A percentile compares a stretch with the other conserved stretches of the same genome.
Evolutionary conservation across 1,140 invertebrate species (phyloP).

Genomic region (Sesamia nonagrioides): DNA sequence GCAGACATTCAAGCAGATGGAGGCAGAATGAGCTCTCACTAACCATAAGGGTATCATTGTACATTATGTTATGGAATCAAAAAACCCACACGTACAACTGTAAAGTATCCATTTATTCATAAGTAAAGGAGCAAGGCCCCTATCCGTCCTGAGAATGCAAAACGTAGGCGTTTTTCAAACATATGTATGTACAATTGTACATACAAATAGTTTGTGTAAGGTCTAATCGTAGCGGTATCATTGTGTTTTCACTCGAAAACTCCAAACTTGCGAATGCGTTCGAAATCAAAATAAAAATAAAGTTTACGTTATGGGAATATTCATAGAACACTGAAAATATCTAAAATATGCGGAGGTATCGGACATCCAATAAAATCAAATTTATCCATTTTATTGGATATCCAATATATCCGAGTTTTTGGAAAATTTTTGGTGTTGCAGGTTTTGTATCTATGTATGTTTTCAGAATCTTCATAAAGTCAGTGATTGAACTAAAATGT

Average conservation of each 20-base stretch:
- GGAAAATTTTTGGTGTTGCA: no score
- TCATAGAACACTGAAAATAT: background rate
- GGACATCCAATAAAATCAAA: no score
- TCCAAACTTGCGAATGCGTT: background rate
- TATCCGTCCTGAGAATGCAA: slow-evolving; percentile 28
- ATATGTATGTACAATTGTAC: background rate
- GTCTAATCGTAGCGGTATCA: slow-evolving; percentile 22
- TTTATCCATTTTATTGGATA: slow-evolving; percentile 5
- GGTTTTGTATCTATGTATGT: background rate
- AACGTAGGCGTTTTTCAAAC: slow-evolving; percentile 42
- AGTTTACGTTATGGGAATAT: no score
- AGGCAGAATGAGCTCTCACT: slow-evolving; percentile 23
- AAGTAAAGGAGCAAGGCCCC: slow-evolving; percentile 17
- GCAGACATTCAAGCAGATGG: background rate
- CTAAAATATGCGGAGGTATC: no score
- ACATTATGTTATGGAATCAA: slow-evolving; percentile 22
- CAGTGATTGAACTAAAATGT: background rate
- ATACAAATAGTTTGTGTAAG: slow-evolving; percentile 20
- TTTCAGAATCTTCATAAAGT: background rate
- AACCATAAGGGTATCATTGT: slow-evolving; percentile 31
- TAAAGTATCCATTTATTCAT: slow-evolving; percentile 42
- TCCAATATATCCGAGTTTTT: no score
- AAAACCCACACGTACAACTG: slow-evolving; percentile 32
- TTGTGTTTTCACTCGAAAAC: slow-evolving; percentile 1
- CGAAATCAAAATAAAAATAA: slow-evolving; percentile 9